These are phyloP conservation scores for Thamnophis sirtalis DNA, from an alignment of 2,113 vertebrate genomes.

Conservation along the genomic window DNA sequence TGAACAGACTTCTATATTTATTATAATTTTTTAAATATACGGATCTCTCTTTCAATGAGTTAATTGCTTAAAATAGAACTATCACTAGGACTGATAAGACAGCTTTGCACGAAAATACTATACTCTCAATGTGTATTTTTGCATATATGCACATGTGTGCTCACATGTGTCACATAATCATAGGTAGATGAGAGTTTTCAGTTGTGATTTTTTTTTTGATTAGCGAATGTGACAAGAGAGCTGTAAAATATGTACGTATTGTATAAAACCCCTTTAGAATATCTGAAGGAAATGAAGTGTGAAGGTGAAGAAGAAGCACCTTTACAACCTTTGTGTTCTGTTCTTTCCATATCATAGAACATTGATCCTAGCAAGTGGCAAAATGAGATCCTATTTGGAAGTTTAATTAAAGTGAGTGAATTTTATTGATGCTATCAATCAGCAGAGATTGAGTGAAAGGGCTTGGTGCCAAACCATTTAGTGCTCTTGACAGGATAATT, in stretches of 20 bases:
- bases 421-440: slow-evolving; percentile 67
- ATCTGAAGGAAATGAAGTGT: slow-evolving; percentile 46
- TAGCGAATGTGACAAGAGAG: slow-evolving; percentile 23
- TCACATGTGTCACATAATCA: slow-evolving; percentile 22
- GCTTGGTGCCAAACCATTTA: slow-evolving; percentile 53
- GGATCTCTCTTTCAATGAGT: background rate
- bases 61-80: background rate
- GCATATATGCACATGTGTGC: background rate
- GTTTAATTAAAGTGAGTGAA: slow-evolving; percentile 69
- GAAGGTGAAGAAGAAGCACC: slow-evolving; percentile 49
- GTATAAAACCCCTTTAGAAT: slow-evolving; percentile 30
- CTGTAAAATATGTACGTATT: slow-evolving; percentile 28
- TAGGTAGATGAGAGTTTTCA: slow-evolving; percentile 13
- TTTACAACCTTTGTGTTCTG: slow-evolving; percentile 22
- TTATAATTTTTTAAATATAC: background rate
- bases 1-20: background rate
- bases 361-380: slow-evolving; percentile 46
- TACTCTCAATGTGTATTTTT: background rate
- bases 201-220: slow-evolving; percentile 40
- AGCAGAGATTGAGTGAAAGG: slow-evolving; percentile 47
- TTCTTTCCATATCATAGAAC: slow-evolving; percentile 38
- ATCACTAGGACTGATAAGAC: background rate
- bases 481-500: slow-evolving; percentile 61
- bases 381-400: slow-evolving; percentile 57
- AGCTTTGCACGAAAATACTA: background rate